A percentile compares a stretch with the other conserved stretches of the same genome.
These are phyloP conservation scores for Picathartes gymnocephalus DNA, from an alignment of 2,113 vertebrate species.

Conservation along the genomic window DNA sequence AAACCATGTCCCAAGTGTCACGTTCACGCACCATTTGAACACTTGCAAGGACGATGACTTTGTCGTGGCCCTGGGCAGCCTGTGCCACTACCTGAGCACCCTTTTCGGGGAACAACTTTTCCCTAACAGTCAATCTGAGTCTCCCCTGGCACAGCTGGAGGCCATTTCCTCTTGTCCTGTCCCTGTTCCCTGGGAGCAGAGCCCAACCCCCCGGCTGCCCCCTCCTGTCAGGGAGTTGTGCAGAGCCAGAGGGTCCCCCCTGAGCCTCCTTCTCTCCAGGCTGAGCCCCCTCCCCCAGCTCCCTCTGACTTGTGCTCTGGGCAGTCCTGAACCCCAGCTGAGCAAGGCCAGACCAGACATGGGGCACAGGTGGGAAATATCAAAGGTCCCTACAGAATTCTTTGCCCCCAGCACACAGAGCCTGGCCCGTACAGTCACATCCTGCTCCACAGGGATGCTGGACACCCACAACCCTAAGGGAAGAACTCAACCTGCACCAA, in stretches of 20 bases:
- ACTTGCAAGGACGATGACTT: neutral
- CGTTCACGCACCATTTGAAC: neutral
- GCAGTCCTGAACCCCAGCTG: neutral
- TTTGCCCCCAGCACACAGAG: fast-evolving
- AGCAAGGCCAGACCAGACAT: fast-evolving
- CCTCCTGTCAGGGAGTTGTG: neutral
- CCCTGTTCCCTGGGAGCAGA: neutral
- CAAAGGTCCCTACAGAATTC: neutral
- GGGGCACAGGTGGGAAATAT: neutral
- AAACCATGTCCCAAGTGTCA: neutral
- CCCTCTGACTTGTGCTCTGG: neutral
- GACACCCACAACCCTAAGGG: neutral
- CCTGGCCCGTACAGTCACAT: neutral
- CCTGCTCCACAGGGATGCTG: neutral
- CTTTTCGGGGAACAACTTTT: neutral
- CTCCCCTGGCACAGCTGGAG: neutral
- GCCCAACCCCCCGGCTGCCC: fast-evolving
- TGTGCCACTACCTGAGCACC: neutral
- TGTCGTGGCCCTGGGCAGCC: fast-evolving
- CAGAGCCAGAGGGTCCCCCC: neutral
- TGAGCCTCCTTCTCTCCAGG: neutral
- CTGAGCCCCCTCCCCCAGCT: neutral
- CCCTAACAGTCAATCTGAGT: neutral
- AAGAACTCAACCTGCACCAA: neutral
- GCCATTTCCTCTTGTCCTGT: fast-evolving